Base-by-base conservation (phyloP, 2,113 vertebrate genomes). In the Scomber colias region DNA sequence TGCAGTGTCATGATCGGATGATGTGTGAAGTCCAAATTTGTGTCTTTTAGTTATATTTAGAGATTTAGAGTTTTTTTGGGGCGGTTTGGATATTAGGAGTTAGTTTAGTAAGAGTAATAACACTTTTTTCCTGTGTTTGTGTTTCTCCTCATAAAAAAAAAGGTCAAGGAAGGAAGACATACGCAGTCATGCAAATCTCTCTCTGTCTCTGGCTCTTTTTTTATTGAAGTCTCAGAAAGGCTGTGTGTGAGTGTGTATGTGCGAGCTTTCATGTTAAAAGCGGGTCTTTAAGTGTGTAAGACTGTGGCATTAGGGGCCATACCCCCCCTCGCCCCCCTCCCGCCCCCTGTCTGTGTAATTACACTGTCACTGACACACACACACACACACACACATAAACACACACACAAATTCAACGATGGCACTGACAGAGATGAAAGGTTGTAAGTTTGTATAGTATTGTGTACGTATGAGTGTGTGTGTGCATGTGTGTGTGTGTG, bases 261-360 rank as follows among this genome's bases (percentile, higher is more conserved):
- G 88, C 16, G 64, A 65, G 78, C 93, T 94, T 93, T 94, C 87
- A 94, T 90, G 92, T 92, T 92, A 89, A 91, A 92, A 94, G 91
- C 70, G 59, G 79, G 73, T 93, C 87, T 91, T 93, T 90, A 93
- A 92, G 86, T 84, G 3, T 81, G 86, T 83, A 90, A 93, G 89
- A 88, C 91, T 90, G 86, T 85, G 91, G 91, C 91, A 91, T 93
- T 90, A 91, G 83, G 83, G 85, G 86, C 87, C 90, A 84, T 87
- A 89, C 74, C 90, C 88, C 88, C 35, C 35, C 35, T 35, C 35
- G 0, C 35, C 6, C 35, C 35, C 8, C 35, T 7, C 35, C 35
- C 35, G 7, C 35, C 35, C 35, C 84, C 77, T 77, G 79, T 80
- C 77, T 89, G 81, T 92, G 91, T 92, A 94, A 95, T 94, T 94